Evolutionary conservation across 1,140 invertebrate genomes (phyloP), one percentile per base, ranked within the genome.

Genomic region (Apocrypta bakeri): DNA sequence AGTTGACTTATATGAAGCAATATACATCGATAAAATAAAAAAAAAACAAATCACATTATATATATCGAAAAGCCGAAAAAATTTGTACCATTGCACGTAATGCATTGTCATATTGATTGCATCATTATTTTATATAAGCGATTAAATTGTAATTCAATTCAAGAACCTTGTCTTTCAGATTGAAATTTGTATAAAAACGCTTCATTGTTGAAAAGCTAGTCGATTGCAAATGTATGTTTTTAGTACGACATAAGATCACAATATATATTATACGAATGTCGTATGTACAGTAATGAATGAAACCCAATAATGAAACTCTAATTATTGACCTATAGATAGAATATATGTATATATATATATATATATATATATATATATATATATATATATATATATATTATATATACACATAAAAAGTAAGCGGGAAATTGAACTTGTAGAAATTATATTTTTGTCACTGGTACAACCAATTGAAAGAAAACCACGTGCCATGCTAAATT

Each of bases 361-460:
- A 40, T 27, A 78, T 78, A 78, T 78, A n/a, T 37, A 64, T 75
- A 76, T 74, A 33, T 31, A 76, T 21, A 72, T 29, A 37, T 73
- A 40, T 27, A 78, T 78, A 78, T 78, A n/a, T n/a, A 63, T 74
- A 75, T 73, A 31, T 29, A 75, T 27, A 72, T 25, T 25, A 77
- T 77, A 77, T 77, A 66, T 66, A 27, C 6, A 68, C n/a, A n/a
- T 24, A 68, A 78, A n/a, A 56, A 63, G 29, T 25, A 64, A 72
- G 25, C 31, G 48, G 48, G 71, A 82, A 77, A 71, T 81, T 1
- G 21, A 66, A 56, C 42, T 66, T 25, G 24, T 82, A 82, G 42
- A 82, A 77, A 82, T 77, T 82, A 31, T 77, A 82, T 82, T 82
- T 82, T 82, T 82, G 48, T 72, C 81, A 82, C 74, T 77, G 68